Conservation (phyloP, 2,797 vertebrate genomes). For the Micromesistius poutassou region DNA sequence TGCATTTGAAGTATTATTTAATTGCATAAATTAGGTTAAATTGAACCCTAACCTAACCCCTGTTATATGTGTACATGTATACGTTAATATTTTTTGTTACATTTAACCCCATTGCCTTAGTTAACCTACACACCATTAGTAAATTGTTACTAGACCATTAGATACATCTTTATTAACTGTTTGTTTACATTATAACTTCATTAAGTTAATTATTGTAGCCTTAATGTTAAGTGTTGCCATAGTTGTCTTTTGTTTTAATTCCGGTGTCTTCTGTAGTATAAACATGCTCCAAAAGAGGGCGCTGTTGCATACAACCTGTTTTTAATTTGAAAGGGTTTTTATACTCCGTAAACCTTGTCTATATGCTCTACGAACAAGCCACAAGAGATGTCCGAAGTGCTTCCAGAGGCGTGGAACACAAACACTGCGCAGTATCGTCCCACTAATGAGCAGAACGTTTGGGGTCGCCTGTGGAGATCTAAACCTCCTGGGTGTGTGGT, state of each 20-base stretch:
- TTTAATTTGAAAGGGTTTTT: neutral
- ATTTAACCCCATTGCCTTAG: too few species aligned
- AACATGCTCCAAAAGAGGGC: slow-evolving; percentile 30
- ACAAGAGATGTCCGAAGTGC: too few species aligned
- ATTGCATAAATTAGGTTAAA: too few species aligned
- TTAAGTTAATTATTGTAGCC: too few species aligned
- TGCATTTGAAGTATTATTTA: neutral
- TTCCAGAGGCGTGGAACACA: too few species aligned
- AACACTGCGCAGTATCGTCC: neutral
- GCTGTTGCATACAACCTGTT: slow-evolving; percentile 23
- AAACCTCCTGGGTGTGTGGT: slow-evolving; percentile 52
- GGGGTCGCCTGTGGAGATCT: slow-evolving; percentile 21
- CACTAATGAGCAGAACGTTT: neutral
- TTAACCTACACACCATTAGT: too few species aligned
- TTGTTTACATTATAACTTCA: too few species aligned
- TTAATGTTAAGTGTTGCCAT: neutral
- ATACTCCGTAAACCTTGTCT: neutral
- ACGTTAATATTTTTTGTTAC: too few species aligned
- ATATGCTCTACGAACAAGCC: neutral
- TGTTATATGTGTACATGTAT: too few species aligned
- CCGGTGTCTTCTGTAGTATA: slow-evolving; percentile 16
- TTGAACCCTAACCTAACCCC: too few species aligned
- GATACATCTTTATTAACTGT: too few species aligned
- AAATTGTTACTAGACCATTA: too few species aligned
- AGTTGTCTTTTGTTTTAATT: neutral